phyloP scores from a whole-genome alignment of 1,140 invertebrate genomes.

The Colletes latitarsis region DNA sequence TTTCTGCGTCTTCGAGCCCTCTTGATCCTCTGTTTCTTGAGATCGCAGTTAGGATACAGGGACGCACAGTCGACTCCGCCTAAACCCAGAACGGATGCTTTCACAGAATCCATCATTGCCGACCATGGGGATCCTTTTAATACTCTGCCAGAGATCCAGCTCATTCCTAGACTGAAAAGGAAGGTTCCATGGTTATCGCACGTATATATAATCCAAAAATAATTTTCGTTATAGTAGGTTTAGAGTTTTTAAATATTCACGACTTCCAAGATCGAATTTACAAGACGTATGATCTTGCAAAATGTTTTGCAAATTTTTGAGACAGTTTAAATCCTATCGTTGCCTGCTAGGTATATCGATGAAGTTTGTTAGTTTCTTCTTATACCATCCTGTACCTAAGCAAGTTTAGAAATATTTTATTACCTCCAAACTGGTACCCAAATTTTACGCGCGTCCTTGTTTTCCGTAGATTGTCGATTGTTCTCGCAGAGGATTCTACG shows the following conservation, averaged over 20 bases:
- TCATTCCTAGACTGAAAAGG: slow-evolving; percentile 83
- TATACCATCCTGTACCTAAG: not conserved
- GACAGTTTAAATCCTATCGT: no score
- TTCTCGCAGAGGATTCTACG: slow-evolving; percentile 84
- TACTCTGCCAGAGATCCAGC: slow-evolving; percentile 82
- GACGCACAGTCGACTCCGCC: slow-evolving; percentile 83
- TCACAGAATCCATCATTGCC: slow-evolving; percentile 80
- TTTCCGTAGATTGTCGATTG: slow-evolving; percentile 83
- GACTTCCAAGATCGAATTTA: no score
- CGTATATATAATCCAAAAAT: no score
- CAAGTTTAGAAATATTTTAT: slow-evolving; percentile 15
- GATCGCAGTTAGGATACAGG: slow-evolving; percentile 77
- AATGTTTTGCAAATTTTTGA: not conserved
- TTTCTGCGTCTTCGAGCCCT: slow-evolving; percentile 73
- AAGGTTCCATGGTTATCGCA: slow-evolving; percentile 34
- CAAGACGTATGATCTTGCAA: no score
- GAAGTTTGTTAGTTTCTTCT: not conserved
- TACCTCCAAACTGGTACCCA: slow-evolving; percentile 88
- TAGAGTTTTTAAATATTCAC: no score
- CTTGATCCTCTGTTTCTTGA: slow-evolving; percentile 72
- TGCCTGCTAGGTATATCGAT: no score
- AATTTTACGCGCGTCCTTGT: slow-evolving; percentile 81
- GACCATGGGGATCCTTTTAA: slow-evolving; percentile 71
- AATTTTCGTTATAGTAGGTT: no score
- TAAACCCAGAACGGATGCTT: slow-evolving; percentile 84